Evolutionary conservation across 2,113 vertebrate genomes (phyloP).

Genomic region (Odontesthes bonariensis): DNA sequence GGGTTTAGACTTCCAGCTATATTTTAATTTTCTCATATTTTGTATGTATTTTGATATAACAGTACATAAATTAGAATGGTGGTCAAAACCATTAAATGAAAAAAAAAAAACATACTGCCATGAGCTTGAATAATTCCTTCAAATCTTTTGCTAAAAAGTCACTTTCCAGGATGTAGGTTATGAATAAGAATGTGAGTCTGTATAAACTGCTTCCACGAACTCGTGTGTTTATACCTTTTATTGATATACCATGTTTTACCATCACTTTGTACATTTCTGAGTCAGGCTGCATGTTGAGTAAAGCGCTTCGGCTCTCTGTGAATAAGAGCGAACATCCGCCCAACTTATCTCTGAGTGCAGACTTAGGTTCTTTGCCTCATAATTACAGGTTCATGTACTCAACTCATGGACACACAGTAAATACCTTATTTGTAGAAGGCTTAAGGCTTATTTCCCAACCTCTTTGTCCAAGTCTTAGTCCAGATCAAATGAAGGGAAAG

Average conservation of each 20-base stretch:
- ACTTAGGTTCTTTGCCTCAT: conserved; percentile 59
- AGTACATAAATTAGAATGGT: not conserved
- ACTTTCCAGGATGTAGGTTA: not conserved
- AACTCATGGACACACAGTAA: conserved; percentile 61
- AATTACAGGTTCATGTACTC: conserved; percentile 63
- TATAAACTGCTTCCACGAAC: not conserved
- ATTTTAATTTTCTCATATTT: too few relatives aligned
- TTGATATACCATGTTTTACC: conserved; percentile 27
- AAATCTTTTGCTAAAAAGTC: not conserved
- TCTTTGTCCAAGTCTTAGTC: conserved; percentile 31
- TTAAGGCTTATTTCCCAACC: conserved; percentile 58
- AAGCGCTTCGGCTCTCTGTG: conserved; percentile 54
- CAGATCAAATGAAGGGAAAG: conserved; percentile 46
- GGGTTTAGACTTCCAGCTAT: not conserved
- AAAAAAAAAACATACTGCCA: too few relatives aligned
- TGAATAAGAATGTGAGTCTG: not conserved
- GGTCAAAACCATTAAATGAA: not conserved
- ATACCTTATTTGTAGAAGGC: conserved; percentile 66
- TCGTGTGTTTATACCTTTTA: conserved; percentile 7
- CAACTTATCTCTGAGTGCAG: conserved; percentile 76
- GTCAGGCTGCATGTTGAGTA: conserved; percentile 31
- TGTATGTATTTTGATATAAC: too few relatives aligned
- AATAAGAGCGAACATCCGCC: conserved; percentile 61
- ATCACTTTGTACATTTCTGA: conserved; percentile 31
- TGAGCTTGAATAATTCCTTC: too few relatives aligned